Evolutionary conservation across 2,113 vertebrate species (phyloP), one percentile per base, ranked within the genome.

Genomic region (Oceanodroma tethys): DNA sequence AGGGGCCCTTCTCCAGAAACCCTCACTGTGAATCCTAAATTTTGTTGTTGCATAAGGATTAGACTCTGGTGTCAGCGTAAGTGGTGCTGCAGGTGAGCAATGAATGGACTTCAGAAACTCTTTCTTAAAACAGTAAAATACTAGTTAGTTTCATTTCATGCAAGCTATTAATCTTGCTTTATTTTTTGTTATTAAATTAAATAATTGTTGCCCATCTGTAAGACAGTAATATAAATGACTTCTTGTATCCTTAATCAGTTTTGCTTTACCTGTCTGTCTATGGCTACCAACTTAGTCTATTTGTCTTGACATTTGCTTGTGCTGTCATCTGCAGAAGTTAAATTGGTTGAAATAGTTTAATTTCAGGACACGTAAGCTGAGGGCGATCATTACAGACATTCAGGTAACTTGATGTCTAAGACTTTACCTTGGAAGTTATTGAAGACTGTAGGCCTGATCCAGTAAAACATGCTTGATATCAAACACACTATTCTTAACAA

Each of bases 121-220:
- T 83, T 96, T 52, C 62, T 84, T 91, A 79, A 92, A 95, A 66
- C 38, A 83, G 45, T 50, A 70, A 93, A 94, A 86, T 67, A 60
- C 80, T 94, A 86, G 30, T 80, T 80, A 70, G 30, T 81, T 82
- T 92, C 27, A 81, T 81, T 75, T 88, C 67, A 94, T 80, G 30
- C 63, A 53, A 59, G 48, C 60, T 53, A 38, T 65, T 84, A 71
- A 93, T 45, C 87, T 93, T 80, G 38, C 32, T 95, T 42, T 66
- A 27, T 78, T 93, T 75, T 36, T 90, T 87, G 45, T 86, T 96
- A 96, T 96, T 96, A 96, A 97, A 91, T 96, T 94, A 94, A 97
- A 96, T 96, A 93, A 90, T 91, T 75, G n/a, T 60, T 10, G 9
- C 45, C 79, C 74, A 94, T 96, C 87, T 97, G 72, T 88, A 72